Base-by-base conservation (phyloP, 2,113 vertebrate species). In the Lophochroa leadbeateri region DNA sequence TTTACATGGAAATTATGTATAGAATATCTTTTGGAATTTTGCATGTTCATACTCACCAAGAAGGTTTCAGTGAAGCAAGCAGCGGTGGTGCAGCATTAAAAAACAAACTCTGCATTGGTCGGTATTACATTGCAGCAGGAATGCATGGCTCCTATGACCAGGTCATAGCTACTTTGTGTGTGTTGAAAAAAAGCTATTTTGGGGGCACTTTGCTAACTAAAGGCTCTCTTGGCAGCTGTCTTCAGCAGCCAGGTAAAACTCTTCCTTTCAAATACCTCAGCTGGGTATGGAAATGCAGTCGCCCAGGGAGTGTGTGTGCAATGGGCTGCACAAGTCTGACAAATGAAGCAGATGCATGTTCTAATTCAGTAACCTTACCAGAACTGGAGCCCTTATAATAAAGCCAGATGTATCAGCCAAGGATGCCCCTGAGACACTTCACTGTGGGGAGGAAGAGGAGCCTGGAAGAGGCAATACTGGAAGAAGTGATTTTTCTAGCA, bases 71-170 rank as follows among this genome's bases (percentile, higher is more conserved):
- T 39, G 70, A 44, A 43, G n/a, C 15, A 46, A n/a, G 28, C 2
- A 35, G 41, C 47, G 46, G 43, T 3, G 28, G 25, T 15, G 35
- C 12, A 44, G 33, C 16, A 1, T 27, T 29, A 18, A 35, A 35
- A 81, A 33, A 9, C 7, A 1, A 6, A 35, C 39, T 25, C 19
- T 11, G 35, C 3, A 0, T 13, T 17, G 20, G 28, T 2, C 21
- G 35, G n/a, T 13, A 5, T 47, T 43, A 6, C 29, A 46, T 2
- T n/a, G 64, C 20, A 53, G 31, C n/a, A 82, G 70, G 49, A 71
- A 41, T 7, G 33, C 21, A 4, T 10, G 16, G 12, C 58, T 49
- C 18, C 65, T 55, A n/a, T 23, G 43, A 41, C 52, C 43, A 17
- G 27, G 6, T 29, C 63, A 5, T 9, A 43, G 57, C 63, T 49